A percentile compares a stretch with the other conserved stretches of the same genome.
These are phyloP conservation scores for Rapana venosa DNA, from an alignment of 2,888 invertebrate species.

Conservation along the genomic window DNA sequence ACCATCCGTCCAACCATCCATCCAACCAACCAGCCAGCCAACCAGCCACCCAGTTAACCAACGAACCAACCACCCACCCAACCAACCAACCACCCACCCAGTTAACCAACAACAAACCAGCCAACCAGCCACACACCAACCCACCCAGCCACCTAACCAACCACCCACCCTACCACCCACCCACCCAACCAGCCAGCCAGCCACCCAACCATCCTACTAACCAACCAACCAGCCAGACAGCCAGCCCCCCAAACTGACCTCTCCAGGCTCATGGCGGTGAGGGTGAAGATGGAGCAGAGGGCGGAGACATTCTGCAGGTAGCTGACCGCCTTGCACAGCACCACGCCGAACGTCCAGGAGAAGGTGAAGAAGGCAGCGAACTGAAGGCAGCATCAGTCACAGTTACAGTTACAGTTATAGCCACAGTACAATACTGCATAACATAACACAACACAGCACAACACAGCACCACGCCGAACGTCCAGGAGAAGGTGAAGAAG, in stretches of 20 bases:
- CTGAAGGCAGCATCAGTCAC: no score
- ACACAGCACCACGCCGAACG: slow-evolving; percentile 84
- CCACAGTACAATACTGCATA: no score
- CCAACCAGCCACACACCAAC: background rate
- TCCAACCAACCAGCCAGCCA: background rate
- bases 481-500: no score
- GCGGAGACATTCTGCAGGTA: slow-evolving; percentile 86
- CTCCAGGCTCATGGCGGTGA: slow-evolving; percentile 86
- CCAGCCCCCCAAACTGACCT: slow-evolving; percentile 57
- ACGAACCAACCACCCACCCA: background rate
- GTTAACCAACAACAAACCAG: background rate
- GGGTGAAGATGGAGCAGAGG: slow-evolving; percentile 85
- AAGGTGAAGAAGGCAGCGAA: no score
- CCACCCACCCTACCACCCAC: background rate
- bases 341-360: slow-evolving; percentile 84
- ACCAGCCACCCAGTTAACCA: background rate
- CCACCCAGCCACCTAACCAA: background rate
- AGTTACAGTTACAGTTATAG: no score
- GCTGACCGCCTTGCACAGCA: slow-evolving; percentile 85
- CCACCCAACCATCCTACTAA: background rate
- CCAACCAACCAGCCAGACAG: background rate
- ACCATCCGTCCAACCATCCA: background rate
- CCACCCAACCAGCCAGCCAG: background rate
- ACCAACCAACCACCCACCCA: background rate
- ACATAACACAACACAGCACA: no score